A percentile compares a stretch with the other conserved stretches of the same genome.
Evolutionary conservation across 2,113 vertebrate genomes (phyloP).

Genomic region (Herpetotheres cachinnans): DNA sequence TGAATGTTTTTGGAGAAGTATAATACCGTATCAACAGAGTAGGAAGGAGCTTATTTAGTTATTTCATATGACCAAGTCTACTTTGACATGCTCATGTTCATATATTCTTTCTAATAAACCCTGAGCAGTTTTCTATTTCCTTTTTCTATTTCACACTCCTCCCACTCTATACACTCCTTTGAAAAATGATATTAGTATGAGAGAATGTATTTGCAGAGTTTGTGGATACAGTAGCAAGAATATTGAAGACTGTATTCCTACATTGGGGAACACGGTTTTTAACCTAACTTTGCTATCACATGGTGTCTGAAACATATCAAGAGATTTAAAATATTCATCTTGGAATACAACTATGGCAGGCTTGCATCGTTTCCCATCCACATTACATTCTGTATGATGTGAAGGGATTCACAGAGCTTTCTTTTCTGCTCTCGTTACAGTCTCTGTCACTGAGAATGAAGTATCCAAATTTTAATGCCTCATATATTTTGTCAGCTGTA

Average conservation of each 20-base stretch:
- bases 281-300: neutral
- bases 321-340: neutral
- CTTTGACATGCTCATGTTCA: neutral
- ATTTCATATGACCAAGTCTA: neutral
- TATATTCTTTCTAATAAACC: neutral
- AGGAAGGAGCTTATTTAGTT: neutral
- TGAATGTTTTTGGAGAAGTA: neutral
- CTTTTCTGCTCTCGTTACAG: conserved; percentile 41
- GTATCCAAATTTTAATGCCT: conserved; percentile 58
- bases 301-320: neutral
- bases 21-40: neutral
- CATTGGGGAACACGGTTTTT: neutral
- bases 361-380: neutral
- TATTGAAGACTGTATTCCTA: neutral
- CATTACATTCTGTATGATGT: neutral
- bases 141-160: neutral
- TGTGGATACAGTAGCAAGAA: neutral
- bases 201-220: neutral
- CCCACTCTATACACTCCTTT: neutral
- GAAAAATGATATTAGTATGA: neutral
- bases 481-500: conserved; percentile 63
- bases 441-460: conserved; percentile 61
- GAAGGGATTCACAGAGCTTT: neutral
- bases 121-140: neutral
- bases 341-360: neutral